Percentiles rank a stretch among this genome's conserved stretches.
Evolutionary conservation across 2,113 vertebrate species (phyloP).

Genomic region (Orycteropus afer): DNA sequence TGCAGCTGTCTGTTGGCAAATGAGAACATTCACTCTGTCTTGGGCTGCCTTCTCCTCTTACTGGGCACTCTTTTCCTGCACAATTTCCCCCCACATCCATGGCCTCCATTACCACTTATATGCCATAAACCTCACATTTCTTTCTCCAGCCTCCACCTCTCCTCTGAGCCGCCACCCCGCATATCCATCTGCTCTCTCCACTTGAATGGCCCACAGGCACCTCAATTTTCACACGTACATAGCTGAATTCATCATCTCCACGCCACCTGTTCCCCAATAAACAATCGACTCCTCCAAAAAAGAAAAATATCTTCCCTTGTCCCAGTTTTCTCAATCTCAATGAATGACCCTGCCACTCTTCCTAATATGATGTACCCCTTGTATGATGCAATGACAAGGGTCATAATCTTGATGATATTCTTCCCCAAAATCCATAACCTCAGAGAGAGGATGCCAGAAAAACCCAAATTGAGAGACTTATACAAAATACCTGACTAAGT

Average conservation of each 20-base stretch:
- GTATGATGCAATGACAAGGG: background rate
- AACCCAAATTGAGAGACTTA: background rate
- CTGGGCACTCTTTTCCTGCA: background rate
- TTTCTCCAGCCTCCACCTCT: background rate
- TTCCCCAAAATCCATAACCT: background rate
- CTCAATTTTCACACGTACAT: background rate
- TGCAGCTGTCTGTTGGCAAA: background rate
- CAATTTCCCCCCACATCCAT: background rate
- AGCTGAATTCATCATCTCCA: background rate
- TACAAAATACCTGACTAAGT: background rate
- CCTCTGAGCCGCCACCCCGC: background rate
- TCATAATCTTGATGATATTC: background rate
- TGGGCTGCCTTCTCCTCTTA: background rate
- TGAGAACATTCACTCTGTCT: background rate
- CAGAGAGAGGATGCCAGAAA: background rate
- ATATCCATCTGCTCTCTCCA: background rate
- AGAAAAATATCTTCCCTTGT: background rate
- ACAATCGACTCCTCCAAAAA: background rate
- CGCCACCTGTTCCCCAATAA: background rate
- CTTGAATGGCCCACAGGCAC: background rate
- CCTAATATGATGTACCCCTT: background rate
- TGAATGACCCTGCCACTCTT: background rate
- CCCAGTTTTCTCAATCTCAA: background rate
- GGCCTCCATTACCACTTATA: background rate
- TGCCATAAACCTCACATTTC: background rate